Evolutionary conservation across 2,113 vertebrate species (phyloP).

Genomic region (Vidua chalybeata): DNA sequence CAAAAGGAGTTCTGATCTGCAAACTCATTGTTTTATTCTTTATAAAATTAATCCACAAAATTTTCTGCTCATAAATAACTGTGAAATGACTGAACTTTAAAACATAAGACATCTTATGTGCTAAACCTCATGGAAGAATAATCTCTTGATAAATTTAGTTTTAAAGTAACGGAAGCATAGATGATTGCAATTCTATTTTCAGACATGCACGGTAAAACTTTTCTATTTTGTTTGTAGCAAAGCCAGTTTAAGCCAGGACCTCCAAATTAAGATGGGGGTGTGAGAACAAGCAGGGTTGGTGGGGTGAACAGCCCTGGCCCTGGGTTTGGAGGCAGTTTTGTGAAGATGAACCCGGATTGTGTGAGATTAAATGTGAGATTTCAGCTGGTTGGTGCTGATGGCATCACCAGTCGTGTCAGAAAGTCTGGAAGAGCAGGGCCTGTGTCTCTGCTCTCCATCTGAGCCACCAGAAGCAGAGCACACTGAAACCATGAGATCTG

Average conservation of each 20-base stretch:
- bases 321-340: background rate
- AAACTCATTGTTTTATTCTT: background rate
- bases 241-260: background rate
- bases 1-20: background rate
- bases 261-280: background rate
- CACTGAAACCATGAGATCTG: background rate
- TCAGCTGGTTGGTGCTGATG: background rate
- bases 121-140: slow-evolving; percentile 57
- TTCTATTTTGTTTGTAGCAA: background rate
- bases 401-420: fast-evolving
- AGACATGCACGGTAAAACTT: background rate
- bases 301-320: background rate
- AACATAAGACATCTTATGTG: slow-evolving; percentile 30
- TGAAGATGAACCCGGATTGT: background rate
- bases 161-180: slow-evolving; percentile 42
- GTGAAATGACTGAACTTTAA: slow-evolving; percentile 55
- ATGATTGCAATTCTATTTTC: slow-evolving; percentile 59
- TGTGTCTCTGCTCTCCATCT: background rate
- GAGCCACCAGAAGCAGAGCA: background rate
- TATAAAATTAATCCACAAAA: slow-evolving; percentile 30
- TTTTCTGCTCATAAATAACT: slow-evolving; percentile 49
- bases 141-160: slow-evolving; percentile 58
- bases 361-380: background rate
- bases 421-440: background rate
- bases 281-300: background rate